Percentiles rank a stretch among this genome's conserved stretches.
These are phyloP conservation scores for Meandrusa payeni DNA, from an alignment of 2,888 invertebrate species.

Conservation along the genomic window DNA sequence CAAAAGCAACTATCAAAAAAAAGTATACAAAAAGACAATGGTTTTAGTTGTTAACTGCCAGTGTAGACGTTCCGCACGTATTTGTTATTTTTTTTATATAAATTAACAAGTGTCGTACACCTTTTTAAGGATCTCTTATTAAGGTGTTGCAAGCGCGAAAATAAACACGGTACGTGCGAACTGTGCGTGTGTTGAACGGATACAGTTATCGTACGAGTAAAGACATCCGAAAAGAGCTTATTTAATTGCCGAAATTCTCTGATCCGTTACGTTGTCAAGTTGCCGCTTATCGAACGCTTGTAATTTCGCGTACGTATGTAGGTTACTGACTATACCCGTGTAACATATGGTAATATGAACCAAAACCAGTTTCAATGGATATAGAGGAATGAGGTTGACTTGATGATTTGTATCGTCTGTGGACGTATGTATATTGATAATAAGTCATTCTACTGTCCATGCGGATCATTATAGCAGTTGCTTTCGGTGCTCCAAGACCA, in stretches of 20 bases:
- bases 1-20: too few relatives aligned
- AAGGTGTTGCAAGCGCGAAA: constrained; percentile 1
- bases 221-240: constrained; percentile 11
- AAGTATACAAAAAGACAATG: too few relatives aligned
- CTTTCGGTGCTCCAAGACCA: too few relatives aligned
- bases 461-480: too few relatives aligned
- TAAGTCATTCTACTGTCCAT: too few relatives aligned
- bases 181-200: too few relatives aligned
- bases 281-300: not conserved
- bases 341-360: not conserved
- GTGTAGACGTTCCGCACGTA: too few relatives aligned
- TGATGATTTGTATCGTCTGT: not conserved
- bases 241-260: constrained; percentile 12
- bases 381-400: constrained; percentile 1
- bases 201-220: too few relatives aligned
- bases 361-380: constrained; percentile 9
- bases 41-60: too few relatives aligned
- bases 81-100: too few relatives aligned
- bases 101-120: not conserved
- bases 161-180: not conserved
- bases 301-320: constrained; percentile 2
- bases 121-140: not conserved
- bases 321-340: constrained; percentile 8
- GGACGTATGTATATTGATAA: too few relatives aligned
- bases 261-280: constrained; percentile 18